Base-by-base conservation (phyloP, 2,113 vertebrate species). In the Coryphaenoides rupestris region DNA sequence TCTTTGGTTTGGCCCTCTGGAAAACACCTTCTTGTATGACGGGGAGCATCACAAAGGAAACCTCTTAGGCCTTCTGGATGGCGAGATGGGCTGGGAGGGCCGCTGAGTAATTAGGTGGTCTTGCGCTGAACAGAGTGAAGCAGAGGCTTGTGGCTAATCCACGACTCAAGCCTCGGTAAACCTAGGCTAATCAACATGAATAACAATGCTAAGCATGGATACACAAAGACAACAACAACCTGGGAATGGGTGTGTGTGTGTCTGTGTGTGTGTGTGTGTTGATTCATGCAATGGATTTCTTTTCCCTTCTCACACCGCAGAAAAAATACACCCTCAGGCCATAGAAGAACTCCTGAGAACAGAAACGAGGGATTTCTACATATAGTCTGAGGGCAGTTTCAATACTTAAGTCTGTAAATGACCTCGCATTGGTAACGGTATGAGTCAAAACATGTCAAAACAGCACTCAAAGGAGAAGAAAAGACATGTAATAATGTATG, bases 121-220 rank as follows among this genome's bases (percentile, higher is more conserved):
- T 83, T 73, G 70, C 69, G 55, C 73, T 85, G 82, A 77, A 87
- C 73, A 73, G 72, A 75, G 73, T 65, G 55, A 50, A 80, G 80
- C 73, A 58, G 53, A 63, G 55, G 80, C 68, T 82, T 81, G 73
- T 68, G 77, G 77, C 81, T 86, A 76, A 86, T 86, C 84, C 84
- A 73, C 85, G 85, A 86, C 79, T 87, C 73, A 84, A 89, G 87
- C 85, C 83, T 73, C 75, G 77, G 75, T 82, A 76, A 83, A 87
- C 78, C 77, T 74, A 23, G 74, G 75, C 24, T 82, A 70, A 84
- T 87, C 82, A 88, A 84, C 73, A 74, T 13, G 68, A 82, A 83
- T 89, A 71, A 85, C 83, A 83, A 84, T 74, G 77, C 69, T 16
- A 60, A 74, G 78, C 76, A 70, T 73, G 69, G 76, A 77, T 60